Base-by-base conservation (phyloP, 23 tunicate genomes). In the Pegea sp. region DNA sequence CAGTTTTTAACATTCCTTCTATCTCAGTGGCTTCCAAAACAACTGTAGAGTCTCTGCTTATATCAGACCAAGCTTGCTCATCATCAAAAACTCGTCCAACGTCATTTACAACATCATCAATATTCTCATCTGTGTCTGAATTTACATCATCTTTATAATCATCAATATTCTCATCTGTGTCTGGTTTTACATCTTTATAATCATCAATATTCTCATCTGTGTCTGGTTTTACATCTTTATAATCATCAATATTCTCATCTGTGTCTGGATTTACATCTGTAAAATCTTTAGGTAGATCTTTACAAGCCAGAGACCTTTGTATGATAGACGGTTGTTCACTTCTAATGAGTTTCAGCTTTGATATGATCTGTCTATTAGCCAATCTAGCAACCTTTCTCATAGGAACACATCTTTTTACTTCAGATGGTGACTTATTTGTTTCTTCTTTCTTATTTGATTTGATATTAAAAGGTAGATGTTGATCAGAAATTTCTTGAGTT, bases 1-100 rank as follows among this genome's bases (percentile, higher is more conserved):
- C 27, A 19, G 27, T 42, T 38, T 38, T 38, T 38, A 38, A 38
- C 31, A 56, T 22, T 44, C 59, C 27, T 30, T 28, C 29, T n/a
- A 42, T 31, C 18, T 24, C 50, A 19, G 69, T 34, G 0, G 69
- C 23, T 23, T 53, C 65, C 2, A 58, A 22, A 3, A 26, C 31
- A 3, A 74, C 29, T 28, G 60, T 56, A 3, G 84, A 56, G 48
- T 74, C 84, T 24, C 65, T 62, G 46, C 16, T 38, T 1, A 43
- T 62, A 52, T 74, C 84, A 22, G 84, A 74, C 84, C 72, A 74
- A 8, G 30, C 73, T 5, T 68, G 53, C 8, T 64, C 59, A 11
- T 60, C 23, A 60, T 16, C 30, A 3, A 26, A 4, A 16, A 26
- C 56, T 52, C 28, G 26, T 2, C 26, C 16, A 52, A 31, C 28